These are phyloP conservation scores for Menidia menidia DNA, from an alignment of 2,797 vertebrate species.

Conservation along the genomic window DNA sequence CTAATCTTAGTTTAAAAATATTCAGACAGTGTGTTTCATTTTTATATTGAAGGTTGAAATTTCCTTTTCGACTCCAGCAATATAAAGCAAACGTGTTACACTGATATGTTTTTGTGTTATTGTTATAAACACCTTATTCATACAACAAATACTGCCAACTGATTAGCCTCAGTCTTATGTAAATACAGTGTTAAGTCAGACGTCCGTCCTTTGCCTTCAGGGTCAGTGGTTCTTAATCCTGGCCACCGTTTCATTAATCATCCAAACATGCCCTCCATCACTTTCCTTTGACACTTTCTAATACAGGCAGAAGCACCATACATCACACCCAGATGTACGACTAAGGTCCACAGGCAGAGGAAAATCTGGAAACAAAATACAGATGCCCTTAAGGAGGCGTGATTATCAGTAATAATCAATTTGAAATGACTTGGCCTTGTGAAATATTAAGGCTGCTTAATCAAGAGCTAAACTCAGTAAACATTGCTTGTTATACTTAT, in stretches of 20 bases:
- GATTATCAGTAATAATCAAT: constrained; percentile 41
- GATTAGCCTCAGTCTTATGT: constrained; percentile 13
- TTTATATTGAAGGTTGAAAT: not conserved
- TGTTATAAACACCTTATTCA: not conserved
- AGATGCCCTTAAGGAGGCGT: constrained; percentile 15
- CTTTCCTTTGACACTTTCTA: constrained; percentile 39
- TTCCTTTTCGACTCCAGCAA: not conserved
- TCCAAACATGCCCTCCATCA: constrained; percentile 46
- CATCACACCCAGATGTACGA: constrained; percentile 37
- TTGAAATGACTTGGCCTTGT: constrained; percentile 21
- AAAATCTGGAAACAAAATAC: constrained; percentile 23
- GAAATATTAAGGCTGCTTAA: constrained; percentile 17
- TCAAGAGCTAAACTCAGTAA: constrained; percentile 17
- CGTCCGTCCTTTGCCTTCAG: constrained; percentile 25
- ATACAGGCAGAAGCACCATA: constrained; percentile 41
- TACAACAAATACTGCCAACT: not conserved
- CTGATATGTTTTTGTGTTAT: not conserved
- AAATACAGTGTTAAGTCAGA: constrained; percentile 18
- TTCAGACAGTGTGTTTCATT: not conserved
- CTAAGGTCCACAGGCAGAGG: constrained; percentile 14
- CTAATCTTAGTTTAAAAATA: not conserved
- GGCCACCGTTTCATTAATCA: constrained; percentile 56
- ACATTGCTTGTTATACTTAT: constrained; percentile 19
- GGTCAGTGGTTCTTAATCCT: constrained; percentile 43
- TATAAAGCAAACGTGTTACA: not conserved